phyloP scores from a whole-genome alignment of 2,797 vertebrate genomes.

The Botia almorhae region DNA sequence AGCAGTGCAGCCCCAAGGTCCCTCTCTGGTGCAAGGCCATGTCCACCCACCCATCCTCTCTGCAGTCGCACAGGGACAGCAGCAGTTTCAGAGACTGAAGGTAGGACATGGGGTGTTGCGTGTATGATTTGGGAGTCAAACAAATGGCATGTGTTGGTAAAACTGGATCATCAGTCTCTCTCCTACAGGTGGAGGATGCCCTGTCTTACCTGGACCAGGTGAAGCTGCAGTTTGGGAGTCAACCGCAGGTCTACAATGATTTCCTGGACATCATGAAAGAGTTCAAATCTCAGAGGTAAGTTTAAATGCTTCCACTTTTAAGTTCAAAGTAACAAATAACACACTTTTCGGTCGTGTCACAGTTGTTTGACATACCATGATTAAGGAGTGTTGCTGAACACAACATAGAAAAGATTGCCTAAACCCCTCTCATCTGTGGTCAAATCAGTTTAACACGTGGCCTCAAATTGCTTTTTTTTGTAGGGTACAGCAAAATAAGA shows the following conservation, averaged over 20 bases:
- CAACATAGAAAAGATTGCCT: too few species aligned
- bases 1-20: slow-evolving; percentile 84
- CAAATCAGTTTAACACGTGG: too few species aligned
- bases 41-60: slow-evolving; percentile 85
- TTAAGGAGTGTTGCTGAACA: too few species aligned
- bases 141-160: background rate
- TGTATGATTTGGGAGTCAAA: background rate
- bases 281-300: slow-evolving; percentile 97
- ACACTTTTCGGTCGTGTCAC: too few species aligned
- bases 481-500: too few species aligned
- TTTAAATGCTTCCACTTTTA: background rate
- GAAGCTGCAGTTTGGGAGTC: slow-evolving; percentile 97
- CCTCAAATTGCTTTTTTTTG: too few species aligned
- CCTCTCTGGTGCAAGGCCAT: slow-evolving; percentile 87
- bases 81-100: slow-evolving; percentile 98
- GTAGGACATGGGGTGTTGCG: slow-evolving; percentile 64
- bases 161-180: background rate
- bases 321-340: too few species aligned
- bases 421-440: too few species aligned
- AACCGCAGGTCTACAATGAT: slow-evolving; percentile 99
- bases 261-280: slow-evolving; percentile 99
- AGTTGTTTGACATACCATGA: too few species aligned
- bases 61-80: slow-evolving; percentile 91
- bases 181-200: slow-evolving; percentile 93
- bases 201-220: slow-evolving; percentile 98